Base-by-base conservation (phyloP, 1,140 invertebrate genomes). In the Cheumatopsyche charites region DNA sequence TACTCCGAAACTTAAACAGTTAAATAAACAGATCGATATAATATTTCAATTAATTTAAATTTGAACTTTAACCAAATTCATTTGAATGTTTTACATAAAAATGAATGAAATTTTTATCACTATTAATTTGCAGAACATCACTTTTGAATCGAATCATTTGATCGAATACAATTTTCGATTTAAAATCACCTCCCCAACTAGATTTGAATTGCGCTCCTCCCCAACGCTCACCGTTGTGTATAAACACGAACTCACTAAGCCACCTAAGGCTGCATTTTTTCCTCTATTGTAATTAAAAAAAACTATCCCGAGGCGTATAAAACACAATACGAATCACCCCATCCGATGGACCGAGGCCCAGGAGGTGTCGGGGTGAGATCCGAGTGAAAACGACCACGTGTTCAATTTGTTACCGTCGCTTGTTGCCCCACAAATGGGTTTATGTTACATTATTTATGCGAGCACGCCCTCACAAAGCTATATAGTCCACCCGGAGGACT, bases 381-480 rank as follows among this genome's bases (percentile, higher is more conserved):
- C 70, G 43, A 75, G 74, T 73, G 74, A 75, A 73, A 75, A 73
- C 55, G 67, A 49, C 71, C 74, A 75, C 74, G 74, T 75, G 74
- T 75, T 75, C 74, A 73, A 73, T 75, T 75, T 73, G 72, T 73
- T 72, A 72, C 62, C 11, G 21, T 21, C 55, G 55, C 49, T 69
- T 65, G 62, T 58, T 62, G 74, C 74, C 74, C 74, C 74, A 70
- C 74, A 75, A 75, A 75, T 75, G 49, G 74, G 74, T 75, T 75
- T 75, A 73, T 69, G 74, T 75, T 75, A 71, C 74, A 75, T 75
- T 75, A 75, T 75, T 75, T 75, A 75, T 75, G 74, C 71, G 67
- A 19, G 62, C 71, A 67, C 71, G 71, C 74, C 71, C 74, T 71
- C 74, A 58, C 49, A 42, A 70, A 67, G 67, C 65, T 73, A 72